Percentiles rank a stretch among this genome's conserved stretches.
Evolutionary conservation across 1,140 invertebrate species (phyloP).

Genomic region (Drosophila kanapiae): DNA sequence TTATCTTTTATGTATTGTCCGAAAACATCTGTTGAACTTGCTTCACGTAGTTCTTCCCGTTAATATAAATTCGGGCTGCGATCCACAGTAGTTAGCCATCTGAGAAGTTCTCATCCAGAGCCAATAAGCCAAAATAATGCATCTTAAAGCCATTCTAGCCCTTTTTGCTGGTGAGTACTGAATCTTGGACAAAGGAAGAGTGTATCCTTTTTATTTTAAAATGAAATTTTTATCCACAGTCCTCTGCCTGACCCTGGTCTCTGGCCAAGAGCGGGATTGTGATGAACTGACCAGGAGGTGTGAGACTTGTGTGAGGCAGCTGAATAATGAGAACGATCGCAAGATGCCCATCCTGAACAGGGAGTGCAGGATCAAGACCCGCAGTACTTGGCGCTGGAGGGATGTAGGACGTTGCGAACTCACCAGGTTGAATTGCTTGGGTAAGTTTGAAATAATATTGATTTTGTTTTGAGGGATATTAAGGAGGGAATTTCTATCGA

Average conservation of each 20-base stretch:
- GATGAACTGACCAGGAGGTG: slow-evolving; percentile 5
- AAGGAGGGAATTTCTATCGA: background rate
- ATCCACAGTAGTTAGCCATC: slow-evolving; percentile 15
- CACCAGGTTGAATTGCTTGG: slow-evolving; percentile 22
- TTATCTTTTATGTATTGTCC: slow-evolving; percentile 4
- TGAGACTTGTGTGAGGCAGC: slow-evolving; percentile 10
- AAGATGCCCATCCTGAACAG: slow-evolving; percentile 18
- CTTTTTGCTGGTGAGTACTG: slow-evolving; percentile 18
- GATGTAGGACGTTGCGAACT: slow-evolving; percentile 46
- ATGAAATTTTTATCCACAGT: background rate
- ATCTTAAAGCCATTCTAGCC: slow-evolving; percentile 1
- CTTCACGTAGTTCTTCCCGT: background rate
- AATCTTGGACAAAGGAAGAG: background rate
- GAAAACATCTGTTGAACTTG: slow-evolving; percentile 6
- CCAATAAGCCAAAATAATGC: slow-evolving; percentile 13
- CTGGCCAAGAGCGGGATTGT: slow-evolving; percentile 35
- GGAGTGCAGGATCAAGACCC: slow-evolving; percentile 17
- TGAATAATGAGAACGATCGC: slow-evolving; percentile 2
- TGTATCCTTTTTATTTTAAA: too few species aligned
- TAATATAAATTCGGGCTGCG: slow-evolving; percentile 26
- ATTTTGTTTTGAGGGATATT: background rate
- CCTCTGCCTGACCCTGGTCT: slow-evolving; percentile 31
- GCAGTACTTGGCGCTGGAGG: slow-evolving; percentile 37
- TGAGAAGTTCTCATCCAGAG: slow-evolving; percentile 11
- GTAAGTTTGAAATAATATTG: slow-evolving; percentile 2